phyloP scores from a whole-genome alignment of 2,113 vertebrate species.

The Oophaga pumilio region DNA sequence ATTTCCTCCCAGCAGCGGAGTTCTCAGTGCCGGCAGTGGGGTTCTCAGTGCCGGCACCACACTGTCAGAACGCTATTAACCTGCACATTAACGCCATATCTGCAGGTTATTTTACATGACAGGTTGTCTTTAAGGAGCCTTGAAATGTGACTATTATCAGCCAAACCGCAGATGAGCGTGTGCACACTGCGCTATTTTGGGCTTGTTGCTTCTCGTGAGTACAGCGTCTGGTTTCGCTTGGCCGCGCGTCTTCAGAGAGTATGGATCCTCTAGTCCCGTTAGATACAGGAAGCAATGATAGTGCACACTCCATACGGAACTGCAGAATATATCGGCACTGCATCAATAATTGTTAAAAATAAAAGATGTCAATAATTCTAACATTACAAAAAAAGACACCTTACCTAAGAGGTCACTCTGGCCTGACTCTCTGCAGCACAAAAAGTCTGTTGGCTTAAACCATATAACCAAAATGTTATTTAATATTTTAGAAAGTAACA shows the following conservation, averaged over 20 bases:
- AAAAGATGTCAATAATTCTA: slow-evolving; percentile 17
- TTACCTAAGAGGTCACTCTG: not conserved
- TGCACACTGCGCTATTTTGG: not conserved
- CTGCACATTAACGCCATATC: too few relatives aligned
- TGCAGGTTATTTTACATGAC: too few relatives aligned
- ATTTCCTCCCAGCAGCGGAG: too few relatives aligned
- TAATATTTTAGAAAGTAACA: slow-evolving; percentile 99
- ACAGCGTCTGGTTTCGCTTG: not conserved
- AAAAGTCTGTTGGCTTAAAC: slow-evolving; percentile 78
- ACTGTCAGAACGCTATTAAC: too few relatives aligned
- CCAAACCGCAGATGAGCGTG: not conserved
- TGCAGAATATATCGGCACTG: not conserved
- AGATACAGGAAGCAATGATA: not conserved
- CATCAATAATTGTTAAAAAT: not conserved
- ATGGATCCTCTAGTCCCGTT: not conserved
- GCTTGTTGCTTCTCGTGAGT: not conserved
- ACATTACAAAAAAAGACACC: slow-evolving; percentile 9
- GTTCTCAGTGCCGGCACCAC: too few relatives aligned
- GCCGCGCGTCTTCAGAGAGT: not conserved
- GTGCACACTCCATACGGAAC: not conserved
- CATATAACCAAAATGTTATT: slow-evolving; percentile 95
- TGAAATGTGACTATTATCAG: not conserved
- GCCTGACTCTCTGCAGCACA: slow-evolving; percentile 56
- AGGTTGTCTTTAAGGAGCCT: not conserved
- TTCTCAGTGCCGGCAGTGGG: too few relatives aligned